Evolutionary conservation across 2,113 vertebrate genomes (phyloP).

Genomic region (Mirounga angustirostris): DNA sequence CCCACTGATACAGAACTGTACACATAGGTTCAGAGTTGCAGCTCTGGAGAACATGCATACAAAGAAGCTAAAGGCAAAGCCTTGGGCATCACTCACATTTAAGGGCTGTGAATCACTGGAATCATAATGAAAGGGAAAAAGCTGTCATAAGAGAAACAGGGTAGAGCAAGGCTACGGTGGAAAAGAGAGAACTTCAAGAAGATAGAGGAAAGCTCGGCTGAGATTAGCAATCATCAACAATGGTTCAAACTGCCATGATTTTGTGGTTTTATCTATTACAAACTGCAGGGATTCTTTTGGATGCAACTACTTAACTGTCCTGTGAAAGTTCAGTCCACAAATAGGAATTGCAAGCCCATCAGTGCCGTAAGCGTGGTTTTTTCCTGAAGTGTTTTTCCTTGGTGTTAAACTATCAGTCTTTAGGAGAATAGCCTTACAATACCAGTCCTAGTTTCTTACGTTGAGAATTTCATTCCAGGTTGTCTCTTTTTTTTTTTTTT

Average conservation of each 20-base stretch:
- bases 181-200: background rate
- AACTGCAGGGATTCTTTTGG: background rate
- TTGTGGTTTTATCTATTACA: background rate
- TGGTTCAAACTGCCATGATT: background rate
- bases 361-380: background rate
- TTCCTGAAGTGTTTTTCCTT: background rate
- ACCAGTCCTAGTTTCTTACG: background rate
- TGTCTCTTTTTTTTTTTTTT: background rate
- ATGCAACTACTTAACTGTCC: background rate
- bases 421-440: background rate
- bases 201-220: background rate
- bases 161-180: background rate
- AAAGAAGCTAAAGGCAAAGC: background rate
- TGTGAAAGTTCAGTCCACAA: background rate
- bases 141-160: background rate
- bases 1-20: background rate
- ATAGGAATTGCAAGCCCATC: background rate
- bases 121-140: background rate
- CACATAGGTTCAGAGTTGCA: background rate
- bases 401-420: background rate
- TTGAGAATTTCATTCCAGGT: background rate
- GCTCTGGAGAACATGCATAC: background rate
- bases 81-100: background rate
- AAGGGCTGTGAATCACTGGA: background rate
- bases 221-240: background rate